Evolutionary conservation across 2,797 vertebrate species (phyloP).

Genomic region (Pipistrellus nathusii): DNA sequence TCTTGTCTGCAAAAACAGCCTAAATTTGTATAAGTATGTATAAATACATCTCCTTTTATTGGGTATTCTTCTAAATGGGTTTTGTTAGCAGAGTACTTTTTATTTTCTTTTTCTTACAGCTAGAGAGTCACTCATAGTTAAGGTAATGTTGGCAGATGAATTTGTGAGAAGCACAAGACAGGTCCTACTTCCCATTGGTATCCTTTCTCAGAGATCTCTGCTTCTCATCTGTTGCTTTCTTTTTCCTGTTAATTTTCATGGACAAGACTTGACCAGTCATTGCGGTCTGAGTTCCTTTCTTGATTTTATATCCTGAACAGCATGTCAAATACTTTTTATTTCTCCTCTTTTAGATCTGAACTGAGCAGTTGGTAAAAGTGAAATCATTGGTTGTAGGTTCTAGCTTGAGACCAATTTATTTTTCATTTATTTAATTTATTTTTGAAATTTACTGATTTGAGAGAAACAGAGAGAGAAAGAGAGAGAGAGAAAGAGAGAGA

Average conservation of each 20-base stretch:
- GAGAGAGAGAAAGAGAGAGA: background rate
- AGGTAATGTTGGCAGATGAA: background rate
- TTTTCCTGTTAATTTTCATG: background rate
- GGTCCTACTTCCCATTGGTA: background rate
- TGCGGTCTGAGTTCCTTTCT: background rate
- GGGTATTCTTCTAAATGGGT: background rate
- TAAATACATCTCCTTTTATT: background rate
- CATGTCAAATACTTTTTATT: background rate
- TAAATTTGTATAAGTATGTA: background rate
- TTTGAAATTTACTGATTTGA: background rate
- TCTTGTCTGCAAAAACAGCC: background rate
- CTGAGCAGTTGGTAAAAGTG: background rate
- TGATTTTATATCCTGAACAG: background rate
- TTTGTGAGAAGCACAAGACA: background rate
- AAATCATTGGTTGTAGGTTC: background rate
- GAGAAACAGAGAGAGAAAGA: background rate
- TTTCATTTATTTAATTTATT: conserved; percentile 17
- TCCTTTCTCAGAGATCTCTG: background rate
- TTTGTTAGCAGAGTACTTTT: background rate
- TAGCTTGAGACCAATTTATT: background rate
- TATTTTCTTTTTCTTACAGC: background rate
- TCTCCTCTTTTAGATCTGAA: conserved; percentile 37
- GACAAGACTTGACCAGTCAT: background rate
- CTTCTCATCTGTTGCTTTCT: background rate
- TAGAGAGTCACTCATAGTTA: background rate